A percentile compares a stretch with the other conserved stretches of the same genome.
phyloP scores from a whole-genome alignment of 1,140 invertebrate genomes.

The Riptortus pedestris region DNA sequence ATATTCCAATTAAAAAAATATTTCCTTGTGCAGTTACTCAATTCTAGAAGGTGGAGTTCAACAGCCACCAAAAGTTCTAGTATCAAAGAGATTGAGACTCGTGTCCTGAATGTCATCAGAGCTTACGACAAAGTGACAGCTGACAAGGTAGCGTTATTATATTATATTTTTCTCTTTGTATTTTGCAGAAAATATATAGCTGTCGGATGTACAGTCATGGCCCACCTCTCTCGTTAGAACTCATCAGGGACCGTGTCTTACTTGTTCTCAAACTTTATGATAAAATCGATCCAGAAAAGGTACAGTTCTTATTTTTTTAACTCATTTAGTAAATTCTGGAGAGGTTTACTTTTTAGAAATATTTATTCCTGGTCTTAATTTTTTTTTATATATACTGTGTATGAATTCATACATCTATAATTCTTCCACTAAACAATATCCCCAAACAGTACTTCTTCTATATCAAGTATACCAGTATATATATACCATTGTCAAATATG shows the following conservation, averaged over 20 bases:
- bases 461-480: too few species aligned
- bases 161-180: constrained; percentile 38
- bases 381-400: too few species aligned
- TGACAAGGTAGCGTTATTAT: constrained; percentile 53
- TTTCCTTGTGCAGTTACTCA: constrained; percentile 13
- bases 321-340: neutral
- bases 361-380: too few species aligned
- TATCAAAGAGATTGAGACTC: constrained; percentile 49
- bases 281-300: constrained; percentile 88
- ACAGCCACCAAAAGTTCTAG: constrained; percentile 13
- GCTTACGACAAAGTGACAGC: constrained; percentile 68
- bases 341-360: too few species aligned
- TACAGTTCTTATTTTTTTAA: constrained; percentile 40
- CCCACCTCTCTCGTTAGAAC: constrained; percentile 56
- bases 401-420: too few species aligned
- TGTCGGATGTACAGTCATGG: constrained; percentile 59
- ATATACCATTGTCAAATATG: too few species aligned
- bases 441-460: too few species aligned
- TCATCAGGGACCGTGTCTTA: constrained; percentile 77
- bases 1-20: neutral
- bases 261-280: constrained; percentile 92
- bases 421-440: too few species aligned
- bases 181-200: constrained; percentile 51
- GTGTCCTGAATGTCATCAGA: constrained; percentile 65
- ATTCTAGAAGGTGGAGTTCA: neutral